These are phyloP conservation scores for Eustalomyia histrio DNA, from an alignment of 2,888 invertebrate species.

Conservation along the genomic window DNA sequence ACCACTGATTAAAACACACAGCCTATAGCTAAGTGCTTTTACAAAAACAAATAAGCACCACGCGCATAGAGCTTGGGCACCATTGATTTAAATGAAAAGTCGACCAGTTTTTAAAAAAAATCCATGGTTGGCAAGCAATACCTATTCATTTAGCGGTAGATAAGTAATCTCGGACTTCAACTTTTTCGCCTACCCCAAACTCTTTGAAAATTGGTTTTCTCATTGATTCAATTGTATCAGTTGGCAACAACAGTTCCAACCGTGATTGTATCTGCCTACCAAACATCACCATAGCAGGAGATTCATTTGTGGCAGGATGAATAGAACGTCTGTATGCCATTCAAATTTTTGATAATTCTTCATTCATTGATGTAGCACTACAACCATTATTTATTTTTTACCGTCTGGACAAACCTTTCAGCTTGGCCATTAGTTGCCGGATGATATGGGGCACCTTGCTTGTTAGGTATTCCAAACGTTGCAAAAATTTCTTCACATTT, in stretches of 20 bases:
- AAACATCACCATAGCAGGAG: constrained; percentile 32
- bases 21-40: too few species aligned
- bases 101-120: too few species aligned
- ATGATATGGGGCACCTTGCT: constrained; percentile 44
- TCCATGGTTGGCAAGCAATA: too few species aligned
- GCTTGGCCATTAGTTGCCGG: constrained; percentile 48
- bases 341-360: constrained; percentile 23
- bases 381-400: constrained; percentile 15
- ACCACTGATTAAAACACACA: too few species aligned
- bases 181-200: too few species aligned
- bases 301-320: constrained; percentile 27
- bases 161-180: too few species aligned
- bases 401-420: constrained; percentile 30
- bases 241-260: neutral
- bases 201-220: too few species aligned
- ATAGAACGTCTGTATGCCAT: constrained; percentile 41
- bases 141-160: too few species aligned
- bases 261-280: constrained; percentile 36
- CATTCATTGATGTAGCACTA: neutral
- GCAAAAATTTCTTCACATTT: constrained; percentile 62
- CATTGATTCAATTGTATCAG: too few species aligned
- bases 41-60: too few species aligned
- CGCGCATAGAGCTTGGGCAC: too few species aligned
- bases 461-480: constrained; percentile 54
- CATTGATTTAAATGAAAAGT: too few species aligned